These are phyloP conservation scores for Pogonomyrmex californicus DNA, from an alignment of 1,140 invertebrate genomes.

Conservation along the genomic window DNA sequence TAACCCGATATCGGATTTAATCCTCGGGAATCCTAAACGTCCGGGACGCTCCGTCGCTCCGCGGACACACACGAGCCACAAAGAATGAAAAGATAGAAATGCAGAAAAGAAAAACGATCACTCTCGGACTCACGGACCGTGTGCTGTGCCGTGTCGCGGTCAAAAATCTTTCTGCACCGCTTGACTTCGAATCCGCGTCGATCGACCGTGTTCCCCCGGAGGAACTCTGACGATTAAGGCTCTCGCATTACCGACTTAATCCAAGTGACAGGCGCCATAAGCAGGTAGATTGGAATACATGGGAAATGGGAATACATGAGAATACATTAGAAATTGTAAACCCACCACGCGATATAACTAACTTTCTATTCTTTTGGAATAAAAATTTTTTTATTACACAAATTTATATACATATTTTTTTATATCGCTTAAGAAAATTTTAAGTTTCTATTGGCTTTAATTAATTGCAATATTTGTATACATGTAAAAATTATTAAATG, in stretches of 20 bases:
- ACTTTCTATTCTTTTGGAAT: not conserved
- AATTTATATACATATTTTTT: too few relatives aligned
- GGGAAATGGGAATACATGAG: conserved; percentile 38
- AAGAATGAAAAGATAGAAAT: conserved; percentile 3
- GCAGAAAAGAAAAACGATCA: conserved; percentile 27
- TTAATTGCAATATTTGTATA: not conserved
- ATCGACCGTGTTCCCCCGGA: conserved; percentile 75
- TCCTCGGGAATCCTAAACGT: conserved; percentile 80
- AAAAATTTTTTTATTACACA: not conserved
- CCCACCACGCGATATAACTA: not conserved
- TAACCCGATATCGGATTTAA: conserved; percentile 84
- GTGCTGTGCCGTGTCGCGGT: conserved; percentile 58
- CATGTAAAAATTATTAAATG: not conserved
- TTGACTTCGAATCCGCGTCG: conserved; percentile 76
- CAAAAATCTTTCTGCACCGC: conserved; percentile 80
- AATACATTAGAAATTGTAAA: conserved; percentile 26
- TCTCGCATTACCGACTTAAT: conserved; percentile 74
- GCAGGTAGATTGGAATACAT: conserved; percentile 43
- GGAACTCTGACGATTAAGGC: conserved; percentile 73
- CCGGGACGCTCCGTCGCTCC: conserved; percentile 59
- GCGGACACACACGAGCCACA: conserved; percentile 11
- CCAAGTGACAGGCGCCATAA: conserved; percentile 27
- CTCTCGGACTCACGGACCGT: conserved; percentile 23
- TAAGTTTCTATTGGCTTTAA: not conserved
- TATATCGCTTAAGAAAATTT: too few relatives aligned